Evolutionary conservation across 2,888 invertebrate species (phyloP), one percentile per base, ranked within the genome.

Genomic region (Adelognathus sp.): DNA sequence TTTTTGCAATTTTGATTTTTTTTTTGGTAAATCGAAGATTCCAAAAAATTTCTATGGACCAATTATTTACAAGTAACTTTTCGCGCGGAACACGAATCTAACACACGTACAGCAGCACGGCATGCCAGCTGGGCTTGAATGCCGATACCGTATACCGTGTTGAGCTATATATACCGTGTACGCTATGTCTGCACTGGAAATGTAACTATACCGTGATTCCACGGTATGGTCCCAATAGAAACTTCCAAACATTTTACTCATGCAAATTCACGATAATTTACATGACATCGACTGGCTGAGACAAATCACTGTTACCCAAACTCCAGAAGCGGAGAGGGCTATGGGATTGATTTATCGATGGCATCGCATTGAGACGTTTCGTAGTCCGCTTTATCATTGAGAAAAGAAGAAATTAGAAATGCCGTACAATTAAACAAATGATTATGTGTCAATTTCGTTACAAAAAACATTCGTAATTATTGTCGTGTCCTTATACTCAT

Each of bases 251-350:
- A 54, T 27, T 29, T 29, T 39, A 41, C 18, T 54, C 67, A 36
- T 54, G 39, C 39, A 24, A 52, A 33, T 67, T 67, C 67, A 39
- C 24, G n/a, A 52, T 66, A 50, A 50, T 66, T 52, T 52, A 36
- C n/a, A 66, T 9, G 16, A 54, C 39, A 39, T 27, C 18, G 1
- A 67, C 39, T 54, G 54, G 18, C 41, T 67, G 18, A 24, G 11
- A 18, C n/a, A 39, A 39, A 31, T 29, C 50, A 52, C 36, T 52
- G n/a, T 11, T 66, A 14, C n/a, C n/a, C 24, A 24, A 50, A 36
- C 3, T 52, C 16, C 64, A 52, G n/a, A 52, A 14, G 36, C 36
- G 14, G 36, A 11, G 33, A 39, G 39, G 24, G 24, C 36, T 24
- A 52, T 27, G 52, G 52, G 52, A 24, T 24, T 58, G 14, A 36